Evolutionary conservation across 2,888 invertebrate species (phyloP), one percentile per base, ranked within the genome.

Genomic region (Nebria brevicollis): DNA sequence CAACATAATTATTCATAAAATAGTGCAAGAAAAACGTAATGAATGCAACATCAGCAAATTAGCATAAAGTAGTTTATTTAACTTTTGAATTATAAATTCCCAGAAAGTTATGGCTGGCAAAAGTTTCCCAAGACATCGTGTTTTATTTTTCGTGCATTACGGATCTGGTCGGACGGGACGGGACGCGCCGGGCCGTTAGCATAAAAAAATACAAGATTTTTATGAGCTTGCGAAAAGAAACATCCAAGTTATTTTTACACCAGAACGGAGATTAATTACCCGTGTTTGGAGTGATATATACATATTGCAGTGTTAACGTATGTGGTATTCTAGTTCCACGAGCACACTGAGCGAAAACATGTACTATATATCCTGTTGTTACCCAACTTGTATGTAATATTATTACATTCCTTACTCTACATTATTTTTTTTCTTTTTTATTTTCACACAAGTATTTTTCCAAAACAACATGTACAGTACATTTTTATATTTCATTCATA

Each of bases 281-380:
- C 66, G 66, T 73, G 73, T 78, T 78, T 66, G 65, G 78, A 78
- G 66, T 78, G 78, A 78, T 78, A 78, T 78, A 78, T 78, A 78
- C 68, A 66, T 78, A 78, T 78, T 73, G 72, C 78, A 77, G 73
- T 72, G 78, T 70, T 54, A 77, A 66, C 74, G 42, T 78, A 74
- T 72, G 64, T 78, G 42, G 74, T 66, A 73, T 72, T 54, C 54
- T 54, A 54, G 54, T 54, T 54, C 2, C 54, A 54, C 13, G 54
- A 54, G 13, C 54, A 54, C 13, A 54, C 54, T 54, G 11, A 13
- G 13, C 54, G 8, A 54, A 8, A 54, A 54, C 54, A 54, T 54
- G 54, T 13, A 54, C 54, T 13, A 54, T 54, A 54, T 54, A 54
- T 54, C 54, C 54, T 54, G 11, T 54, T 54, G 54, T 54, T 43